Base-by-base conservation (phyloP, 1,140 invertebrate species). In the Drosophila sucinea region DNA sequence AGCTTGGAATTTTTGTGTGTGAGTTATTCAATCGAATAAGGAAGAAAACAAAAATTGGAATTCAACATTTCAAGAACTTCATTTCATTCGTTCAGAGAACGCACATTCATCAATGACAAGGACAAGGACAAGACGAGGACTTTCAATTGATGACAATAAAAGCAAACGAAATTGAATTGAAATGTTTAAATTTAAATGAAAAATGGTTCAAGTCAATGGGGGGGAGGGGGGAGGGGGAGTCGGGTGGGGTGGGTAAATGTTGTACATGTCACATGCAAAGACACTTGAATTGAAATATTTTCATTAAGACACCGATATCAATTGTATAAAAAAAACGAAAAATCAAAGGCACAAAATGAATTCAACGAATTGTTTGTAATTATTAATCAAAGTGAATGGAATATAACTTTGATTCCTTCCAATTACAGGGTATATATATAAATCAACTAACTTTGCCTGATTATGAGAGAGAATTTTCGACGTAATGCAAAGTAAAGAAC, bases 101-200 rank as follows among this genome's bases (percentile, higher is more conserved):
- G 23, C 10, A 71, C 72, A 74, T 75, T 75, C 72, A 75, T 75
- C 73, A 75, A 61, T 75, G 72, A 75, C 73, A 75, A 47, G 38
- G 29, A 30, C 60, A 60, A 41, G 32, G 23, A 23, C 55, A 55
- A 62, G 71, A 70, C 57, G 68, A 38, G 55, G 63, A 57, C 72
- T 75, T 17, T 57, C 73, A 75, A 75, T 75, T 60, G 73, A 75
- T 75, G 33, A 17, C 71, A 75, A 72, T 75, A 75, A 68, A 40
- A 75, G 73, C 73, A 61, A 61, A 58, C 73, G 73, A 75, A 75
- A 75, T 75, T 75, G 73, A 75, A 75, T 75, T 76, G 72, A 68
- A 75, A 75, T 75, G 73, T 75, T 40, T 44, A 75, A 75, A 75
- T 75, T 75, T 68, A 75, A 75, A 75, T 75, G 73, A 75, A 68